Evolutionary conservation across 2,888 invertebrate species (phyloP), one percentile per base, ranked within the genome.

Genomic region (Salticus scenicus): DNA sequence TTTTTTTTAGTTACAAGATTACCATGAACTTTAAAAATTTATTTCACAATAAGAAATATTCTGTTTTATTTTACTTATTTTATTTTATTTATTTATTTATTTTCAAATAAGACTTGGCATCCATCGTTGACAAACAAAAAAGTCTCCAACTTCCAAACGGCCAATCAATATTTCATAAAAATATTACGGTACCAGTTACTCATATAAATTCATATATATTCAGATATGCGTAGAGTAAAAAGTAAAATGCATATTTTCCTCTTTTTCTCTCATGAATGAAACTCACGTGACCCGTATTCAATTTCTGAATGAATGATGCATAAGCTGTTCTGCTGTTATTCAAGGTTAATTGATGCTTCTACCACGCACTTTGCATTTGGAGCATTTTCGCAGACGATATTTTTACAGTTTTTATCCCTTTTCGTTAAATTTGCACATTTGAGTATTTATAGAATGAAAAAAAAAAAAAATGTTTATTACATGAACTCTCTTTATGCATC

Each of bases 241-340:
- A 12, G 17, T 24, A 57, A 57, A 7, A 20, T 57, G 57, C 24
- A 57, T 24, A 17, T 57, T 24, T 24, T 24, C 57, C 57, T 5
- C 17, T 24, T 24, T 24, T 17, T 5, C 57, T 57, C 24, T 57
- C 17, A 47, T 57, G 57, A 57, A 57, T 57, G 57, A 57, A 24
- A 57, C 20, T 57, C 57, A 57, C 57, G 57, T 57, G 57, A 57
- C 57, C 57, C 17, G 57, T 57, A 47, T 47, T 47, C 42, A 47
- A 17, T 57, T 24, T 57, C 57, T 57, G 57, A 57, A 57, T 57
- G 57, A 57, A 57, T 57, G 57, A 57, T 57, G 57, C 57, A 57
- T 57, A 57, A 57, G 57, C 57, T 57, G 20, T 1, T 37, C 37
- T 37, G 7, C 10, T 4, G 57, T 1, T 24, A 12, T 24, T 57